Evolutionary conservation across 2,797 vertebrate species (phyloP).

Genomic region (Gorsachius magnificus): DNA sequence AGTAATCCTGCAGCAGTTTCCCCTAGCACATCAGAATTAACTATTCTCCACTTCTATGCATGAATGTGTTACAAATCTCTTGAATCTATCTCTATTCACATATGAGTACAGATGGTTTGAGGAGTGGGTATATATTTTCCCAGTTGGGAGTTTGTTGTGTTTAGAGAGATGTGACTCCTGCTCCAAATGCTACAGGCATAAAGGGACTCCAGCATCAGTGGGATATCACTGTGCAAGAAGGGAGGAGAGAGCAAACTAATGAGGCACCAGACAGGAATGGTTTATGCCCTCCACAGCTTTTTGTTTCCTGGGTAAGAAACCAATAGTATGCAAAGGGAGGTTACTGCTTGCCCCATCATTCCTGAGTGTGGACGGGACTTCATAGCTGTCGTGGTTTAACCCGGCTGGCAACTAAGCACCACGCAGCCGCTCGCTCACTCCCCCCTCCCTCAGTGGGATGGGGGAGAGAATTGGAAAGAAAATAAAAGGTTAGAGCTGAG

Average conservation of each 20-base stretch:
- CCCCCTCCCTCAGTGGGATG: too few species aligned
- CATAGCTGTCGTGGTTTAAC: too few species aligned
- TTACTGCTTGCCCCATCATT: neutral
- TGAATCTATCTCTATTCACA: neutral
- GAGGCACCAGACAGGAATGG: neutral
- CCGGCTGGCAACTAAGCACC: too few species aligned
- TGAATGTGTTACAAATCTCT: neutral
- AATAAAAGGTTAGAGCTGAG: too few species aligned
- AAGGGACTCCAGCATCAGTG: neutral
- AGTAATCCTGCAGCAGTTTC: neutral
- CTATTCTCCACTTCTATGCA: neutral
- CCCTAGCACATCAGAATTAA: neutral
- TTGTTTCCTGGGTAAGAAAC: neutral
- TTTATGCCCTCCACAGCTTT: neutral
- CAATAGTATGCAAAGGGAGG: neutral
- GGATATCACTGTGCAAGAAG: neutral
- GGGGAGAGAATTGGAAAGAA: too few species aligned
- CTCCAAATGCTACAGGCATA: neutral
- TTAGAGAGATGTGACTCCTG: neutral
- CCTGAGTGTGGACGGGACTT: fast-evolving
- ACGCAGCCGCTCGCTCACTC: too few species aligned
- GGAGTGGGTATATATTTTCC: neutral
- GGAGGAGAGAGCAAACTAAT: neutral
- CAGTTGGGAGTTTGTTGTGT: neutral
- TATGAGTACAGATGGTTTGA: neutral